These are phyloP conservation scores for Gopherus flavomarginatus DNA, from an alignment of 2,113 vertebrate genomes.

Conservation along the genomic window DNA sequence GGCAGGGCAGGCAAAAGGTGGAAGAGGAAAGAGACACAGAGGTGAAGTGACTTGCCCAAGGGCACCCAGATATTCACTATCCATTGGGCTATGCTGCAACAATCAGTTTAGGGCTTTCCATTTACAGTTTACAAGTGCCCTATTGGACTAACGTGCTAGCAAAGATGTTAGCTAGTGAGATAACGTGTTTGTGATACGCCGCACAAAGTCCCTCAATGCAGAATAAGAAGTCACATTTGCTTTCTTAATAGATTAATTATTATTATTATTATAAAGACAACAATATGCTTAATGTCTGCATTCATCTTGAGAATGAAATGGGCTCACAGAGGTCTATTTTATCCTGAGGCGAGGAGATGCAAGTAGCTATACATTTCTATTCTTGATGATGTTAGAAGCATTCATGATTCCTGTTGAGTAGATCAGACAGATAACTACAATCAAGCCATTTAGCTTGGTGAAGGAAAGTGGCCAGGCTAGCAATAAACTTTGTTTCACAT, in stretches of 20 bases:
- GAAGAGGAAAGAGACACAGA: background rate
- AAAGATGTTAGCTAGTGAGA: rapidly evolving
- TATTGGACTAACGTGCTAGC: background rate
- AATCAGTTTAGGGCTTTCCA: background rate
- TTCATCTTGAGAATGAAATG: background rate
- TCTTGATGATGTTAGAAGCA: background rate
- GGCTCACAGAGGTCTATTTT: background rate
- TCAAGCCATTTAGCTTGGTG: background rate
- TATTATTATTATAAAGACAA: background rate
- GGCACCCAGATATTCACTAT: background rate
- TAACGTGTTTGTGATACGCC: rapidly evolving
- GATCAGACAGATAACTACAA: background rate
- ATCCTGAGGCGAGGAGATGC: background rate
- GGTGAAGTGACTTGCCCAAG: background rate
- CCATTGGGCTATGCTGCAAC: background rate
- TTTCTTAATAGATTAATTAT: background rate
- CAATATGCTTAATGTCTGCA: background rate
- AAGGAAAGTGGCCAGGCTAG: rapidly evolving
- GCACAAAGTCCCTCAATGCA: background rate
- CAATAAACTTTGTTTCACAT: background rate
- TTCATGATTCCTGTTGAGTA: rapidly evolving
- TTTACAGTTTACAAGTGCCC: background rate
- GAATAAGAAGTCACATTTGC: background rate
- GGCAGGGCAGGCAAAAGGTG: background rate
- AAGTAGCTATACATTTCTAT: slow-evolving; percentile 17